Percentiles rank a stretch among this genome's conserved stretches.
These are phyloP conservation scores for Phoenoteleia sp. DNA, from an alignment of 2,888 invertebrate genomes.

Conservation along the genomic window DNA sequence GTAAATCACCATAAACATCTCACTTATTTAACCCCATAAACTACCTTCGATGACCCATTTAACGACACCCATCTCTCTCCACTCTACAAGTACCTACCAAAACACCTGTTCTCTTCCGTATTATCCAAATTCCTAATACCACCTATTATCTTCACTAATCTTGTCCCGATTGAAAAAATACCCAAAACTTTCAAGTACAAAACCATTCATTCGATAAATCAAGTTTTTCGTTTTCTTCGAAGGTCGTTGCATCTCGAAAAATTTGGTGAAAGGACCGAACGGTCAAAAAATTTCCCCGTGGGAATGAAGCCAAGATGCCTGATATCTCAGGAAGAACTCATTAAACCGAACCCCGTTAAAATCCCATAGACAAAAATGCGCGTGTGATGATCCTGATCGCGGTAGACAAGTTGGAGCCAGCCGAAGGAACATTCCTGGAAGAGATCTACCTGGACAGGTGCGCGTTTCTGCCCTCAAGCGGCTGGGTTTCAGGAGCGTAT, in stretches of 20 bases:
- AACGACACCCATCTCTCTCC: constrained; percentile 34
- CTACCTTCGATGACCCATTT: constrained; percentile 57
- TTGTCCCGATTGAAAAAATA: no score
- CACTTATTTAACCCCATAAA: constrained; percentile 50
- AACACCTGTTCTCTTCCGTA: no score
- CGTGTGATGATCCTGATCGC: constrained; percentile 83
- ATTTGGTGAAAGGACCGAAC: background rate
- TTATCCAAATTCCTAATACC: no score
- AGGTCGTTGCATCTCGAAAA: background rate
- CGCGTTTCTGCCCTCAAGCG: constrained; percentile 79
- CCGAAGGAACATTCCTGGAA: constrained; percentile 83
- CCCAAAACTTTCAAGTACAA: no score
- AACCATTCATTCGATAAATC: no score
- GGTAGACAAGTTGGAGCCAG: constrained; percentile 85
- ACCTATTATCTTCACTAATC: no score
- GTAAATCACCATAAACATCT: constrained; percentile 58
- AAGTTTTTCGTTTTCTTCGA: background rate
- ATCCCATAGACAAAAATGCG: constrained; percentile 80
- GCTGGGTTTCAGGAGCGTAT: constrained; percentile 82
- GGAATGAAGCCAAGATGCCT: constrained; percentile 32
- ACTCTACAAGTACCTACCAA: no score
- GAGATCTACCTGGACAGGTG: constrained; percentile 85
- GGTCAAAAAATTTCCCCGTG: constrained; percentile 26
- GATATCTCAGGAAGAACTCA: constrained; percentile 78
- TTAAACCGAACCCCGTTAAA: constrained; percentile 79